Percentiles rank a stretch among this genome's conserved stretches.
phyloP scores from a whole-genome alignment of 2,888 invertebrate genomes.

The Empis livida region DNA sequence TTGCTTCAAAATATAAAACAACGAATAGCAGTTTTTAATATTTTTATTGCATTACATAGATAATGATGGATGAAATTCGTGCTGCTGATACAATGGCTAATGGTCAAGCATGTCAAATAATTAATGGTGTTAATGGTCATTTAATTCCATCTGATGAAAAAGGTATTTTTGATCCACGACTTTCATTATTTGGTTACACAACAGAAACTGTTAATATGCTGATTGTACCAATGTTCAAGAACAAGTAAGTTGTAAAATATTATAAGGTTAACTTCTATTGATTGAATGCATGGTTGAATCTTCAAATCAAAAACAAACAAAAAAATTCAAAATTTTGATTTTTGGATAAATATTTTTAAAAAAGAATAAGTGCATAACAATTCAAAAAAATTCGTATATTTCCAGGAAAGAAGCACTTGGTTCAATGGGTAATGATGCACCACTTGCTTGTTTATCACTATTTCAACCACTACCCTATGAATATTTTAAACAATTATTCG shows the following conservation, averaged over 20 bases:
- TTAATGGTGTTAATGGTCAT: slow-evolving; percentile 32
- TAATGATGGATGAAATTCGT: slow-evolving; percentile 68
- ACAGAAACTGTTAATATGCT: slow-evolving; percentile 91
- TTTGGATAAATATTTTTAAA: no score
- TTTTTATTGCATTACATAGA: slow-evolving; percentile 38
- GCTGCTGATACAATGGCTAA: slow-evolving; percentile 41
- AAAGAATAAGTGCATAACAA: neutral
- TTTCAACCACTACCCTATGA: slow-evolving; percentile 92
- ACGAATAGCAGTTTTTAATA: neutral
- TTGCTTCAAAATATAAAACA: neutral
- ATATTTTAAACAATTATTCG: slow-evolving; percentile 98
- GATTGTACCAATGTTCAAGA: slow-evolving; percentile 89
- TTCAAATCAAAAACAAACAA: no score
- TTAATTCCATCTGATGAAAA: slow-evolving; percentile 25
- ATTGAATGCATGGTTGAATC: no score
- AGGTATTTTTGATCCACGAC: slow-evolving; percentile 63
- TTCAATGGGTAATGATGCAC: slow-evolving; percentile 99
- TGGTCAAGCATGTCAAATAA: slow-evolving; percentile 12
- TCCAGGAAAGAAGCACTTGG: slow-evolving; percentile 92
- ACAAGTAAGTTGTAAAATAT: slow-evolving; percentile 50
- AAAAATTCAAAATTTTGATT: no score
- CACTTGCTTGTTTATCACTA: slow-evolving; percentile 88
- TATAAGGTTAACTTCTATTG: no score
- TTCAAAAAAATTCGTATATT: neutral
- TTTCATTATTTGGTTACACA: slow-evolving; percentile 87